Evolutionary conservation across 1,140 invertebrate species (phyloP).

Genomic region (Papilio helenus): DNA sequence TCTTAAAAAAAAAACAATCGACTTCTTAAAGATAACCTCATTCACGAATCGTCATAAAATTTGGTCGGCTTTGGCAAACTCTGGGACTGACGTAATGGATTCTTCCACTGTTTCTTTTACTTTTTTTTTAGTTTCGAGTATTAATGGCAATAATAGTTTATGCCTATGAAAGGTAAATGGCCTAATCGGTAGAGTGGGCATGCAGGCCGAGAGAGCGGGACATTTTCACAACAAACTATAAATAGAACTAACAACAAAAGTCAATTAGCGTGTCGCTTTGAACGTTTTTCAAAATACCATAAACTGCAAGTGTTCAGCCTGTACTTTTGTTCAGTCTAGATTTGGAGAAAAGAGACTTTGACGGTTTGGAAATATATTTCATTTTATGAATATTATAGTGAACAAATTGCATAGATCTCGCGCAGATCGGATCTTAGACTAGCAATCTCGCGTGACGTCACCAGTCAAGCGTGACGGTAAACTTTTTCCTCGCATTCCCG

Average conservation of each 20-base stretch:
- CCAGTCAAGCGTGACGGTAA: conserved; percentile 31
- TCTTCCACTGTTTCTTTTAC: too few species aligned
- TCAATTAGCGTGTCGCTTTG: background rate
- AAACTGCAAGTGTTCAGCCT: background rate
- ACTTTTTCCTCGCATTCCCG: conserved; percentile 43
- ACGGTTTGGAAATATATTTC: too few species aligned
- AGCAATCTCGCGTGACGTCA: conserved; percentile 31
- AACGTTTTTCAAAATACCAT: background rate
- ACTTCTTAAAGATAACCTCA: too few species aligned
- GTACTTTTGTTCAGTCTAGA: background rate
- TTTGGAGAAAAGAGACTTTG: background rate
- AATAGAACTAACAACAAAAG: background rate
- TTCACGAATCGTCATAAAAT: too few species aligned
- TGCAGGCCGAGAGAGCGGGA: background rate
- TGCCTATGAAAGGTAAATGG: background rate
- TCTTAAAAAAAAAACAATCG: too few species aligned
- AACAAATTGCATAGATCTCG: background rate
- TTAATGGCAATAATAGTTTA: background rate
- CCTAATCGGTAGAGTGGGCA: background rate
- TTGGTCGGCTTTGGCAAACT: too few species aligned
- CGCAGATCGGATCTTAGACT: conserved; percentile 6
- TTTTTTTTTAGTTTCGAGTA: too few species aligned
- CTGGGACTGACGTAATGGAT: too few species aligned
- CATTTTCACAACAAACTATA: conserved; percentile 7
- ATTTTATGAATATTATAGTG: too few species aligned